Conservation (phyloP, 2,888 invertebrate genomes). For the Temnothorax unifasciatus region DNA sequence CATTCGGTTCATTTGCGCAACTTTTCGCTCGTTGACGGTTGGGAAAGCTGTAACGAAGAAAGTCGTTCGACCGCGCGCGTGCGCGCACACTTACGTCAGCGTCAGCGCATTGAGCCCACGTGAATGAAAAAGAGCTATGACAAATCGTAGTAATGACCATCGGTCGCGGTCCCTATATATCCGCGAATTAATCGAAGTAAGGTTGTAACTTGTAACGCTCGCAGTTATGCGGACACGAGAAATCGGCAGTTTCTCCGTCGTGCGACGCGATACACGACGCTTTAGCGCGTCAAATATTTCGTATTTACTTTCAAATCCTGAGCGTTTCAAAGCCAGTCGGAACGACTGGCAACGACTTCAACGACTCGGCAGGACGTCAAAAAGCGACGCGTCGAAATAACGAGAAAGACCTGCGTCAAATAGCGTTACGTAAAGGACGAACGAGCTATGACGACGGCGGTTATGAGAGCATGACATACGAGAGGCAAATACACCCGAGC, state of each 20-base stretch:
- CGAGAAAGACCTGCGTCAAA: conserved; percentile 5
- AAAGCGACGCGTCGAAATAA: conserved; percentile 24
- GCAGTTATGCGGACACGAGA: neutral
- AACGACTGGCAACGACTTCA: neutral
- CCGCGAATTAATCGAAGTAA: neutral
- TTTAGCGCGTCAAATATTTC: conserved; percentile 8
- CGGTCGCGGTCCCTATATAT: neutral
- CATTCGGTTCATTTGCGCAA: conserved; percentile 17
- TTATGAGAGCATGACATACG: conserved; percentile 15
- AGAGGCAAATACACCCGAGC: neutral
- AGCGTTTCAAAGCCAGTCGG: neutral
- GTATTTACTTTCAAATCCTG: conserved; percentile 1
- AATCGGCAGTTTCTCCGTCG: conserved; percentile 10
- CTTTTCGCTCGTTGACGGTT: neutral
- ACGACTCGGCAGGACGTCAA: conserved; percentile 16
- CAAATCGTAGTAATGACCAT: conserved; percentile 14
- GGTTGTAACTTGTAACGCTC: neutral
- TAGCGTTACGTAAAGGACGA: conserved; percentile 28
- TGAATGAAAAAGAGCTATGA: conserved; percentile 4
- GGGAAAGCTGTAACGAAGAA: conserved; percentile 23
- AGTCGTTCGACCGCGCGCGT: neutral
- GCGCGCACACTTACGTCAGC: conserved; percentile 13
- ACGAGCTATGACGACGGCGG: neutral
- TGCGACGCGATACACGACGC: neutral
- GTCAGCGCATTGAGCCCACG: neutral